phyloP scores from a whole-genome alignment of 2,797 vertebrate genomes.

The Rhincodon typus region DNA sequence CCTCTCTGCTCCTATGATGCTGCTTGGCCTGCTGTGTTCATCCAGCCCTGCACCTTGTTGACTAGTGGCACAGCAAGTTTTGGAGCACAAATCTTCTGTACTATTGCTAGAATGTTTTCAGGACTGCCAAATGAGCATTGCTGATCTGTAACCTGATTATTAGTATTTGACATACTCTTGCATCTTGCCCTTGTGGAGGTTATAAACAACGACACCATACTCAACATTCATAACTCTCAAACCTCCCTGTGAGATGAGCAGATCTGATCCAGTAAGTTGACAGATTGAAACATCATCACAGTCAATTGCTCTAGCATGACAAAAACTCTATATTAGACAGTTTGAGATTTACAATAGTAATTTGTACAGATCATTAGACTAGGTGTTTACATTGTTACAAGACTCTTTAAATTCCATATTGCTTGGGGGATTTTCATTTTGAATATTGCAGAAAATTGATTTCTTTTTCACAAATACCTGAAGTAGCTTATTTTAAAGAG shows the following conservation, averaged over 20 bases:
- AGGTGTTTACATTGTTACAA: too few relatives aligned
- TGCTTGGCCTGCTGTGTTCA: too few relatives aligned
- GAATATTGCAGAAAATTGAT: too few relatives aligned
- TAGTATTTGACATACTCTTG: neutral
- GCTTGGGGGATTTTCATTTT: too few relatives aligned
- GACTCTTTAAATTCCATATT: too few relatives aligned
- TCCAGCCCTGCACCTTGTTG: too few relatives aligned
- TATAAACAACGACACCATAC: neutral
- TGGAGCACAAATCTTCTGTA: too few relatives aligned
- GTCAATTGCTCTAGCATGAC: neutral
- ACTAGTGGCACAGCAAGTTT: too few relatives aligned
- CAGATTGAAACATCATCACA: neutral
- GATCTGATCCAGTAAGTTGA: neutral
- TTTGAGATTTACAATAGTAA: neutral
- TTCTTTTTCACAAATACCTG: too few relatives aligned
- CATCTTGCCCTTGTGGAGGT: neutral
- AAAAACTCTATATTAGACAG: neutral
- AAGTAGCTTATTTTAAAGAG: too few relatives aligned
- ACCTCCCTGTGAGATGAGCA: neutral
- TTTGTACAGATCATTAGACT: neutral
- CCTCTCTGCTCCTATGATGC: too few relatives aligned
- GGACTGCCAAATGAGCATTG: neutral
- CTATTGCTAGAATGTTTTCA: too few relatives aligned
- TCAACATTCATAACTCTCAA: neutral
- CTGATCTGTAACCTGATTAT: neutral